Conservation (phyloP, 2,113 vertebrate species). For the Daphoenositta chrysoptera region DNA sequence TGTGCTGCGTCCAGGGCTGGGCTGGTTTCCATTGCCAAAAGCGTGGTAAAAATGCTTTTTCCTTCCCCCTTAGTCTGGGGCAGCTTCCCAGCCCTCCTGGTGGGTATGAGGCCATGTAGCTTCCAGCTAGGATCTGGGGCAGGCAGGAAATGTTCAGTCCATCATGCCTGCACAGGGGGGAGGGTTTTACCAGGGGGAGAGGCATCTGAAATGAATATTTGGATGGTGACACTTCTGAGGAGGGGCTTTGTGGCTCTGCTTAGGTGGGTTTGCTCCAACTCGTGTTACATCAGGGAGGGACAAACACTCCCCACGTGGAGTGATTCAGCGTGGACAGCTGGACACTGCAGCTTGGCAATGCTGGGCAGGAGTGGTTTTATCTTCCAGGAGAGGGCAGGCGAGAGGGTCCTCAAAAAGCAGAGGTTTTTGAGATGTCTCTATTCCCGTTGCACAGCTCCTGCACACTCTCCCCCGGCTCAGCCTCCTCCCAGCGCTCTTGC, state of each 20-base stretch:
- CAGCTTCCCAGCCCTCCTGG: not conserved
- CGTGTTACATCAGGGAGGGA: accelerated
- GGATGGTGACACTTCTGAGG: not conserved
- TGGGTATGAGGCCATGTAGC: not conserved
- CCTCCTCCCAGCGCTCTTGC: not conserved
- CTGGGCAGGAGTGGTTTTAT: not conserved
- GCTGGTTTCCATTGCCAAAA: not conserved
- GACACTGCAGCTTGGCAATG: not conserved
- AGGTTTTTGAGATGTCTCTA: not conserved
- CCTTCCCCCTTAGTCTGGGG: too few relatives aligned
- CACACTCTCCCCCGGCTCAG: accelerated
- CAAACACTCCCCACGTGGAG: accelerated
- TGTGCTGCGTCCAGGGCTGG: not conserved
- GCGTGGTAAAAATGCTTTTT: not conserved
- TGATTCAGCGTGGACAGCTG: accelerated
- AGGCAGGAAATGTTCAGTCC: not conserved
- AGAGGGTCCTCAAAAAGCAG: not conserved
- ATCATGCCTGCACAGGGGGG: accelerated
- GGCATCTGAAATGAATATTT: not conserved
- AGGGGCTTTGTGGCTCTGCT: not conserved
- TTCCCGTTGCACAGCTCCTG: accelerated
- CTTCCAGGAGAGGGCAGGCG: not conserved
- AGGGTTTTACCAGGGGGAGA: not conserved
- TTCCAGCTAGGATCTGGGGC: not conserved
- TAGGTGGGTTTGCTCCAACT: not conserved